phyloP scores from a whole-genome alignment of 2,888 invertebrate species.

The Branchipolynoe longqiensis region DNA sequence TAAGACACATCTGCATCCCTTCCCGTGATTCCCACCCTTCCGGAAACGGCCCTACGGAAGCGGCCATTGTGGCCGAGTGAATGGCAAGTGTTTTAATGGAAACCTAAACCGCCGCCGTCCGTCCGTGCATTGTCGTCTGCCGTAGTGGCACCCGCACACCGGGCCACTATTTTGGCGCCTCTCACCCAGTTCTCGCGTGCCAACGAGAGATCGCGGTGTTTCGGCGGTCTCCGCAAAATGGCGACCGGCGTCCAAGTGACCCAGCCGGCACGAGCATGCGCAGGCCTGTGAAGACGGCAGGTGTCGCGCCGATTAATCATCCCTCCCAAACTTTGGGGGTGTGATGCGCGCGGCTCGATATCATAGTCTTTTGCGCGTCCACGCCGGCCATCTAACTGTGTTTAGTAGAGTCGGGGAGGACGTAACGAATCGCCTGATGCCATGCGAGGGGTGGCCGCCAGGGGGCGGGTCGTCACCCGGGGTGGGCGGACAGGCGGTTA shows the following conservation, averaged over 20 bases:
- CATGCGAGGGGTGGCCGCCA: conserved; percentile 10
- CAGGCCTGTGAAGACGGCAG: conserved; percentile 35
- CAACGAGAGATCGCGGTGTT: conserved; percentile 57
- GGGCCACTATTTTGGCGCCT: background rate
- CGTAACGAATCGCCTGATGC: background rate
- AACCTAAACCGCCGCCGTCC: background rate
- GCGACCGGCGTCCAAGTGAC: conserved; percentile 37
- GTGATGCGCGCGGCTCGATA: conserved; percentile 40
- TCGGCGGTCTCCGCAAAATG: conserved; percentile 16
- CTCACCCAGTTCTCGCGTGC: conserved; percentile 19
- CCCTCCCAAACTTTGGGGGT: conserved; percentile 44
- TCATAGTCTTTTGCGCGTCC: conserved; percentile 47
- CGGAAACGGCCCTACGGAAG: conserved; percentile 17
- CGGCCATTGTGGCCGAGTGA: conserved; percentile 12
- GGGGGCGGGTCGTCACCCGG: background rate
- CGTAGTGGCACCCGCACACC: background rate
- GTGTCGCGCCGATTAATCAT: conserved; percentile 34
- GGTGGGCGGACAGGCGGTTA: conserved; percentile 25
- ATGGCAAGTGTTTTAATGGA: conserved; percentile 36
- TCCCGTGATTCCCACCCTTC: conserved; percentile 9
- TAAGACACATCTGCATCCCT: conserved; percentile 20
- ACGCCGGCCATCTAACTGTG: background rate
- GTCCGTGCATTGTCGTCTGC: background rate
- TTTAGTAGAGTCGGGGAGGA: background rate
- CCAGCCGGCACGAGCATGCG: conserved; percentile 37